Conservation (phyloP, 2,797 vertebrate genomes). For the Enteromius viviparus region DNA sequence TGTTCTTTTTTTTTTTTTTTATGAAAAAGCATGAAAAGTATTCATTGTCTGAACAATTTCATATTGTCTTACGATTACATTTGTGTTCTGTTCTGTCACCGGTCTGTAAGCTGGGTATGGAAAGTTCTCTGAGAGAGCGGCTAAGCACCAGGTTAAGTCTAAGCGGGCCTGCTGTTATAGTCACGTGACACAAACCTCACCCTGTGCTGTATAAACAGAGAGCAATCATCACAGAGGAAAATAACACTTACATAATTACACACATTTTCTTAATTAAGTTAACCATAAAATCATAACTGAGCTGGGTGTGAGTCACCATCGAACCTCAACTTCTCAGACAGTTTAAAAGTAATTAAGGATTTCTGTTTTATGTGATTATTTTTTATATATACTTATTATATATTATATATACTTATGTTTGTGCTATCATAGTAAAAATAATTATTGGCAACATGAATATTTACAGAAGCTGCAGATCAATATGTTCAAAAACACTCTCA, state of each 20-base stretch:
- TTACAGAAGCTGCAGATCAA: background rate
- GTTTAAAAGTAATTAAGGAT: background rate
- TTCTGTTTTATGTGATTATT: background rate
- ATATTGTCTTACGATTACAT: background rate
- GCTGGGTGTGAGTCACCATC: slow-evolving; percentile 14
- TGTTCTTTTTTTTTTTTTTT: slow-evolving; percentile 40
- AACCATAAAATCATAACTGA: slow-evolving; percentile 13
- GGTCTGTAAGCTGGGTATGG: background rate
- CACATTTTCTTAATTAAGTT: slow-evolving; percentile 18
- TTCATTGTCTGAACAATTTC: background rate
- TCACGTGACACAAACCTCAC: slow-evolving; percentile 41
- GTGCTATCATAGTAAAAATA: background rate
- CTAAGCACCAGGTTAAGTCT: slow-evolving; percentile 1
- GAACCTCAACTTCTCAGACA: background rate
- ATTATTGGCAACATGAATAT: background rate
- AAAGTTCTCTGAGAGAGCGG: slow-evolving; percentile 1
- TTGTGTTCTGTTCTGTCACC: slow-evolving; percentile 6
- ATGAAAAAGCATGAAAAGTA: slow-evolving; percentile 43
- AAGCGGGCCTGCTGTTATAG: background rate
- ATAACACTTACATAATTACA: slow-evolving; percentile 30
- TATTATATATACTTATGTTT: background rate
- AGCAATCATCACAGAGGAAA: slow-evolving; percentile 1
- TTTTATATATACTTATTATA: background rate
- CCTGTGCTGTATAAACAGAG: slow-evolving; percentile 10
- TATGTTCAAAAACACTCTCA: background rate